Percentiles rank a stretch among this genome's conserved stretches.
phyloP scores from a whole-genome alignment of 2,888 invertebrate species.

The Lagria hirta region DNA sequence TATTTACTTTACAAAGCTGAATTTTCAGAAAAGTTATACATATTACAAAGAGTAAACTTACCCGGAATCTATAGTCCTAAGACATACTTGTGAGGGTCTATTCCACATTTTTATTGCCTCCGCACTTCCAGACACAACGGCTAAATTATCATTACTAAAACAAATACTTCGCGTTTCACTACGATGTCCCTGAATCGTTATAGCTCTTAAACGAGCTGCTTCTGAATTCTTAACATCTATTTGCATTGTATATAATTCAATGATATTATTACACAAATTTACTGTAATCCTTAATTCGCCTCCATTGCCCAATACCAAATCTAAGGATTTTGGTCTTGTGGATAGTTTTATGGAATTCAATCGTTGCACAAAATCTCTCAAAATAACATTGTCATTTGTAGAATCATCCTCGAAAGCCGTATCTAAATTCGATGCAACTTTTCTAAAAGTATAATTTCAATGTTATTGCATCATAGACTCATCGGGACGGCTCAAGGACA shows the following conservation, averaged over 20 bases:
- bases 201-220: conserved; percentile 63
- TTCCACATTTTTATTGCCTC: conserved; percentile 95
- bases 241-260: conserved; percentile 69
- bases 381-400: too few relatives aligned
- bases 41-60: too few relatives aligned
- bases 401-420: too few relatives aligned
- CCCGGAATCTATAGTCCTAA: conserved; percentile 61
- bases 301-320: conserved; percentile 69
- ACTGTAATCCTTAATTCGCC: conserved; percentile 70
- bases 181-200: conserved; percentile 80
- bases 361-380: conserved; percentile 74
- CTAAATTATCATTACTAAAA: conserved; percentile 89
- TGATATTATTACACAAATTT: conserved; percentile 71
- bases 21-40: too few relatives aligned
- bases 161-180: conserved; percentile 84
- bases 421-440: conserved; percentile 37
- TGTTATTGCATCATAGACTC: too few relatives aligned
- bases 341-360: conserved; percentile 66
- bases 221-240: conserved; percentile 56
- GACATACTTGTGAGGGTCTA: conserved; percentile 66
- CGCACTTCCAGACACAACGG: conserved; percentile 81
- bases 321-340: conserved; percentile 71
- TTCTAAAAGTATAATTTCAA: conserved; percentile 35
- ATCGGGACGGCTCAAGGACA: too few relatives aligned
- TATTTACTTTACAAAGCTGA: too few relatives aligned